These are phyloP conservation scores for Pseudolycoriella hygida DNA, from an alignment of 2,888 invertebrate genomes.

Conservation along the genomic window DNA sequence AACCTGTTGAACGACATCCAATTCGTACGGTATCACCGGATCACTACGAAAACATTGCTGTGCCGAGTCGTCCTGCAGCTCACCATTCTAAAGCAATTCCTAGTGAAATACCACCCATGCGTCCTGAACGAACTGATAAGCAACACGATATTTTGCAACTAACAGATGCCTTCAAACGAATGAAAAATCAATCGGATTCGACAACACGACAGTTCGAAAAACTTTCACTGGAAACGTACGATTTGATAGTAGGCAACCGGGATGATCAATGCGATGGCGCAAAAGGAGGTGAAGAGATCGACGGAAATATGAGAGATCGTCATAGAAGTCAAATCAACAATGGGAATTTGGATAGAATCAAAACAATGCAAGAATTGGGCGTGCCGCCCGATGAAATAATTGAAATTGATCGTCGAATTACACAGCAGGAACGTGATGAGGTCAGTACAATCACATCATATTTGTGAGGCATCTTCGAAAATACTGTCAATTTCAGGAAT, in stretches of 20 bases:
- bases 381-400: constrained; percentile 33
- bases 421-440: constrained; percentile 56
- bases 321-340: neutral
- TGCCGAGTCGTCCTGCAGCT: too few species aligned
- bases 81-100: too few species aligned
- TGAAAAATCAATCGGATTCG: neutral
- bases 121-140: too few species aligned
- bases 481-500: constrained; percentile 42
- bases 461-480: too few species aligned
- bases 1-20: too few species aligned
- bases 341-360: constrained; percentile 6
- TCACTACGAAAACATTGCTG: too few species aligned
- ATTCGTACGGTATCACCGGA: too few species aligned
- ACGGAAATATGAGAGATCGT: neutral
- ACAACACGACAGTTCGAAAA: constrained; percentile 19
- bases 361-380: constrained; percentile 28
- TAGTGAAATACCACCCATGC: too few species aligned
- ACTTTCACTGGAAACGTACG: constrained; percentile 23
- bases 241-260: constrained; percentile 13
- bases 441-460: constrained; percentile 31
- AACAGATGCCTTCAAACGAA: too few species aligned
- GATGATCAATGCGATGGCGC: constrained; percentile 7
- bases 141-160: too few species aligned
- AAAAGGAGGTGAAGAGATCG: constrained; percentile 1
- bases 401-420: constrained; percentile 37